phyloP scores from a whole-genome alignment of 2,113 vertebrate species.

The Oryzias curvinotus region DNA sequence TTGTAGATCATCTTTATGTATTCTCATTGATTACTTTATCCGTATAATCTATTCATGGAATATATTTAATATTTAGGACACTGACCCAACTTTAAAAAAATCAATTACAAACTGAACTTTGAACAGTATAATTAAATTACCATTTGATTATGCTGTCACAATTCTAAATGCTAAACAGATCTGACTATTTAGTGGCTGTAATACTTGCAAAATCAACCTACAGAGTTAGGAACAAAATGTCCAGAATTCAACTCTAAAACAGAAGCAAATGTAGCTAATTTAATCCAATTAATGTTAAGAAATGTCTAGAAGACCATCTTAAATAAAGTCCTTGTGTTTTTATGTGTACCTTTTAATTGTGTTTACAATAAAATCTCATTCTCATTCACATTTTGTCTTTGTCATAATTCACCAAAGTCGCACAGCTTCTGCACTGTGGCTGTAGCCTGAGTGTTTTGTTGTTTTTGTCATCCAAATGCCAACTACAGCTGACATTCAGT shows the following conservation, averaged over 20 bases:
- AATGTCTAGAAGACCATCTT: conserved; percentile 7
- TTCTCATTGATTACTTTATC: conserved; percentile 7
- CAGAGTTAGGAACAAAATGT: neutral
- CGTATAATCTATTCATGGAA: neutral
- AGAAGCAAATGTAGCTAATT: conserved; percentile 5
- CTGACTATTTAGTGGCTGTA: neutral
- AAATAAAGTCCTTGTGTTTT: conserved; percentile 10
- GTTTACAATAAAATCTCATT: conserved; percentile 69
- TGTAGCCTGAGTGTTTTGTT: neutral
- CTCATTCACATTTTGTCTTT: neutral
- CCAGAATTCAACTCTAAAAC: neutral
- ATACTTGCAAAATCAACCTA: neutral
- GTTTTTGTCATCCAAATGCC: neutral
- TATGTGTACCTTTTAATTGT: conserved; percentile 47
- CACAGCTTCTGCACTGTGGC: too few relatives aligned
- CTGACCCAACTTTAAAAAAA: conserved; percentile 1
- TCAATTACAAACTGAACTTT: conserved; percentile 1
- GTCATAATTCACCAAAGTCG: neutral
- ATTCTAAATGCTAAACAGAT: too few relatives aligned
- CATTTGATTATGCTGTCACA: too few relatives aligned
- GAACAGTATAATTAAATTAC: neutral
- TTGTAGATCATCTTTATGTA: conserved; percentile 14
- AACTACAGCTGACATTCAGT: too few relatives aligned
- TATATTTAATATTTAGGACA: conserved; percentile 28
- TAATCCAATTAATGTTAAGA: conserved; percentile 4